Evolutionary conservation across 2,797 vertebrate species (phyloP), one percentile per base, ranked within the genome.

Genomic region (Neoniphon sammara): DNA sequence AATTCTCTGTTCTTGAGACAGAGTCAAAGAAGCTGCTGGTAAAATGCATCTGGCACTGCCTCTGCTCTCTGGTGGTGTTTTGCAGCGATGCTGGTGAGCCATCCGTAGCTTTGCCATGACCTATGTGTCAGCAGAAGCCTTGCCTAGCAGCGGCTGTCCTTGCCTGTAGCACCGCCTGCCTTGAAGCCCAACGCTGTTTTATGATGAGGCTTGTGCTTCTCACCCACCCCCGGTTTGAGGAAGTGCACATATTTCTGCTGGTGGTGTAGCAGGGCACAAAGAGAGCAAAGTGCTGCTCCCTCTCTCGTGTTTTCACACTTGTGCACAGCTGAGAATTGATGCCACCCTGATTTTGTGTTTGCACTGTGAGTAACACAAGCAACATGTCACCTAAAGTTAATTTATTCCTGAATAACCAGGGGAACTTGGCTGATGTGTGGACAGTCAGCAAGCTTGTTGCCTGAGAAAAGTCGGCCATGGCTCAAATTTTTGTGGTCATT

Each of bases 31-130:
- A 39, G 69, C 73, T 66, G 69, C 0, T 46, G 61, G 31, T 27
- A 57, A 12, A 25, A 44, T 61, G 61, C 67, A 72, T 73, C 72
- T 85, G 77, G 77, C 75, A 15, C 44, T 0, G 60, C 50, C 21
- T 78, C 36, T 61, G 11, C 21, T 71, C 66, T 81, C 65, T 63
- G 66, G 59, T 75, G 62, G 30, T 52, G 82, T 54, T 42, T 77
- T 17, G 63, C 66, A 42, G 74, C 53, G 70, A 55, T 63, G 69
- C 50, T 56, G 66, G 78, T 70, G 14, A 1, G 66, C 78, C 87
- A 85, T 92, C 82, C 90, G 88, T 44, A 85, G 78, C 47, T 49
- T 53, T 54, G 73, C 81, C 71, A 54, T 77, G 89, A 90, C 88
- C 88, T 56, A 14, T 25, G 80, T 87, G 82, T 84, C 73, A 75